Conservation (phyloP, 2,888 invertebrate species). For the Temnothorax ravouxi region DNA sequence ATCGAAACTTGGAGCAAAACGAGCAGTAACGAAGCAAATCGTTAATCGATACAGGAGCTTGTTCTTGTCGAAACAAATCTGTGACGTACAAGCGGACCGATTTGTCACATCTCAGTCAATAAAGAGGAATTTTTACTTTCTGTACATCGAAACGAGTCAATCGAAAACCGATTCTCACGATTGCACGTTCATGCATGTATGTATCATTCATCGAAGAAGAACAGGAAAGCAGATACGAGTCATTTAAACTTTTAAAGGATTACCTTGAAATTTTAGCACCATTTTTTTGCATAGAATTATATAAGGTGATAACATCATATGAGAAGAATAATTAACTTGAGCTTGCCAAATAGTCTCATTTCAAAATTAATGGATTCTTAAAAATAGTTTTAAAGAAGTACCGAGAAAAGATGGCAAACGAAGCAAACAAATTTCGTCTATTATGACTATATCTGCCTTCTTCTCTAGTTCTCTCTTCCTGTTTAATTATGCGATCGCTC, state of each 20-base stretch:
- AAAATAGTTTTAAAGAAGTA: not conserved
- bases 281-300: not conserved
- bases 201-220: conserved; percentile 22
- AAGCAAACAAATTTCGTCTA: not conserved
- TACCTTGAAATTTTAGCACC: not conserved
- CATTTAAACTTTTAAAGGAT: not conserved
- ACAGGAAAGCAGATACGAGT: conserved; percentile 10
- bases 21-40: conserved; percentile 30
- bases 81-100: conserved; percentile 39
- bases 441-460: conserved; percentile 1
- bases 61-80: conserved; percentile 47
- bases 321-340: not conserved
- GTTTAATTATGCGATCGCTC: conserved; percentile 40
- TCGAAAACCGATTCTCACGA: conserved; percentile 55
- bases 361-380: not conserved
- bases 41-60: conserved; percentile 42
- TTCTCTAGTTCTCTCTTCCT: conserved; percentile 23
- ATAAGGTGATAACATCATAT: not conserved
- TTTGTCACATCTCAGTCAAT: conserved; percentile 65
- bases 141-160: conserved; percentile 43
- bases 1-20: conserved; percentile 25
- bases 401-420: not conserved
- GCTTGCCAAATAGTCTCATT: not conserved
- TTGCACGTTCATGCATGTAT: conserved; percentile 66
- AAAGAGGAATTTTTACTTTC: conserved; percentile 67